Evolutionary conservation across 2,113 vertebrate genomes (phyloP), one percentile per base, ranked within the genome.

Genomic region (Lasiurus borealis): DNA sequence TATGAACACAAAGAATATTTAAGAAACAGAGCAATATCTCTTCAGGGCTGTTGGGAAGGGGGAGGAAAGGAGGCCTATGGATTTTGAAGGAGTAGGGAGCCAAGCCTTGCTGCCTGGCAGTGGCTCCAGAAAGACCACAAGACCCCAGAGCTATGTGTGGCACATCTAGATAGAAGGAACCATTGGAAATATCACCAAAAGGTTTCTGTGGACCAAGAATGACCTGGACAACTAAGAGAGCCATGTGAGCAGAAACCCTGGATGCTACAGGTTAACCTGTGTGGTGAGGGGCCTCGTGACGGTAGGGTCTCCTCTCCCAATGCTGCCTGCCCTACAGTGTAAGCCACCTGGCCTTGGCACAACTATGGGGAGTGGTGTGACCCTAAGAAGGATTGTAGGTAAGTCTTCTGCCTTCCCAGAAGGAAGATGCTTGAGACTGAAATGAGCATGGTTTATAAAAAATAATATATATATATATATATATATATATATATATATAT

Each of bases 401-500:
- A 73, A 73, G 34, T 44, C 82, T 86, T 77, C 48, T 25, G 44
- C 40, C 54, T 88, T 93, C 71, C 52, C 40, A 94, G 59, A 95
- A 78, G 81, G 52, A 95, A 81, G 75, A 73, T 15, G 18, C 48
- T 68, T 87, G 44, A 85, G 77, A 71, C 73, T 88, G 64, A 91
- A 90, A 86, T 80, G 36, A 93, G 52, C 3, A 31, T 9, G 52
- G 12, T 57, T 82, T 69, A 6, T n/a, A 83, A 87, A 87, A 85
- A 88, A 36, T 48, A 46, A 59, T 40, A 29, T 4, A 62, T 25
- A 54, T 54, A 18, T 54, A 50, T 54, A 54, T 19, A 57, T 6
- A 57, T 2, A 57, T 21, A 57, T 2, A 57, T 21, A 57, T 21
- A 57, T 21, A 21, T 21, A 57, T 52, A 57, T 57, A 21, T 57